Percentiles rank a stretch among this genome's conserved stretches.
Conservation (phyloP, 2,797 vertebrate genomes). For the Limosa lapponica region DNA sequence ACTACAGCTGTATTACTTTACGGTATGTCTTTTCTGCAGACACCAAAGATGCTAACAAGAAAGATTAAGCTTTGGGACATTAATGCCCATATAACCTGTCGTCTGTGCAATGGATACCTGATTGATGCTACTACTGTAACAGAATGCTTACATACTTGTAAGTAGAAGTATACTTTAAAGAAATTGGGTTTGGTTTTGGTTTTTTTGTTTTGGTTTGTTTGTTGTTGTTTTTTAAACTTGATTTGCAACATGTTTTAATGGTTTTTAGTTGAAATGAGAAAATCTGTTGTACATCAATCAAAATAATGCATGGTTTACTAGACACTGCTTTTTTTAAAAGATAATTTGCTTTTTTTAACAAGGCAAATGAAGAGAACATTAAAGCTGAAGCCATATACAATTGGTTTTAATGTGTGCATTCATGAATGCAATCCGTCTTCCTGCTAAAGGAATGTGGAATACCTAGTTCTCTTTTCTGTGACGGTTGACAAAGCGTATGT, state of each 20-base stretch:
- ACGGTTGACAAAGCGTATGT: not conserved
- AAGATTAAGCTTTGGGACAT: conserved; percentile 99
- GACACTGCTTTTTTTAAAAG: not conserved
- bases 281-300: not conserved
- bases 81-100: conserved; percentile 99
- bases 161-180: conserved; percentile 64
- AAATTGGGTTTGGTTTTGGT: not conserved
- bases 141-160: conserved; percentile 99
- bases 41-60: conserved; percentile 96
- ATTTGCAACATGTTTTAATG: not conserved
- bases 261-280: not conserved
- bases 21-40: conserved; percentile 64
- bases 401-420: not conserved
- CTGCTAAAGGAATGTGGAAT: not conserved
- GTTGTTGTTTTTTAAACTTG: not conserved
- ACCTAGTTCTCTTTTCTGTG: not conserved
- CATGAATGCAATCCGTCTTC: not conserved
- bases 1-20: not conserved
- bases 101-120: conserved; percentile 97
- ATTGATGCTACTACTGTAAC: conserved; percentile 98
- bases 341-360: not conserved
- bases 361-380: not conserved
- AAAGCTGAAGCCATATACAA: not conserved
- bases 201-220: not conserved
- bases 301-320: not conserved